phyloP scores from a whole-genome alignment of 2,888 invertebrate genomes.

The Heliconius ismenius region DNA sequence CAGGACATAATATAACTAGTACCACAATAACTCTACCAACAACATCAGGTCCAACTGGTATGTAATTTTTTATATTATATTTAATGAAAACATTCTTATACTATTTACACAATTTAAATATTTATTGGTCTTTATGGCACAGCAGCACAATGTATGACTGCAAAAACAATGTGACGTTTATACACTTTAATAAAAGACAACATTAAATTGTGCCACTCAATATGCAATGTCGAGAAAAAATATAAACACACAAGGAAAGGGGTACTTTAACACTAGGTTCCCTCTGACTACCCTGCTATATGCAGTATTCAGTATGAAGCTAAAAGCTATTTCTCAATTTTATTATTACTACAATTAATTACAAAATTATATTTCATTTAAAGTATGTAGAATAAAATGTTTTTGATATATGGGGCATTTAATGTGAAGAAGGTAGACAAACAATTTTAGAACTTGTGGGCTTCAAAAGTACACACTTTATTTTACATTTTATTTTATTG shows the following conservation, averaged over 20 bases:
- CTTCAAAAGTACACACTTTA: slow-evolving; percentile 6
- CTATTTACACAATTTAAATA: neutral
- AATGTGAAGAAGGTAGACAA: neutral
- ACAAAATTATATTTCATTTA: neutral
- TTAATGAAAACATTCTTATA: neutral
- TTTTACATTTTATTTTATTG: neutral
- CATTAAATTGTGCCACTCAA: no score
- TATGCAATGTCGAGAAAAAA: no score
- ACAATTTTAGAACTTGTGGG: slow-evolving; percentile 10
- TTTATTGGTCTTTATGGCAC: neutral
- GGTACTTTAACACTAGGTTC: neutral
- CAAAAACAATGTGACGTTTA: neutral
- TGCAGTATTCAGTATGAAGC: neutral
- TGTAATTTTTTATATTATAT: slow-evolving; percentile 47
- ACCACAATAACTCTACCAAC: slow-evolving; percentile 49
- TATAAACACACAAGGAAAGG: no score
- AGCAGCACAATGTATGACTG: neutral
- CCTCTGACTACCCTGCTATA: neutral
- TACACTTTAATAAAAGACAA: neutral
- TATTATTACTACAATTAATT: neutral
- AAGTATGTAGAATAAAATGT: neutral
- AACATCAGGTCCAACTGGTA: slow-evolving; percentile 54
- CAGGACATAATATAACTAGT: slow-evolving; percentile 57
- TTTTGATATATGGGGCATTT: slow-evolving; percentile 16
- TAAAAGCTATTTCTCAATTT: neutral